These are phyloP conservation scores for Lordiphosa mommai DNA, from an alignment of 1,140 invertebrate genomes.

Conservation along the genomic window DNA sequence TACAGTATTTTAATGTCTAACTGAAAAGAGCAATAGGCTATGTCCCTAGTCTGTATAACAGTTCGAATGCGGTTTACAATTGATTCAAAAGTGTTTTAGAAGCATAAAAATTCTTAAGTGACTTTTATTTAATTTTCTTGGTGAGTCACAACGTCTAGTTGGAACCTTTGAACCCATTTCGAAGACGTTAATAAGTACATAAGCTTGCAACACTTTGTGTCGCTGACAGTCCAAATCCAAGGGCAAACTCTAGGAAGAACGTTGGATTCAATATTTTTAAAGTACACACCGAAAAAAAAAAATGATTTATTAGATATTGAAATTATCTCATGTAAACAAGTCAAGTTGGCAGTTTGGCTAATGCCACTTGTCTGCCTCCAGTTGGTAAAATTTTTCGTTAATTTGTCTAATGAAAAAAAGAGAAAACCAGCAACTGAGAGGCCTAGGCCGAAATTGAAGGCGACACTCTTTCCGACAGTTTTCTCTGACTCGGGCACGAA, in stretches of 20 bases:
- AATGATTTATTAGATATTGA: constrained; percentile 75
- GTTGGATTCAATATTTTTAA: constrained; percentile 17
- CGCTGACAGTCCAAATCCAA: constrained; percentile 60
- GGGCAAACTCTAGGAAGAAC: constrained; percentile 28
- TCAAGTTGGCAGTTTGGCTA: constrained; percentile 70
- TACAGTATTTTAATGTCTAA: no score
- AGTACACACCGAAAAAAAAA: constrained; percentile 24
- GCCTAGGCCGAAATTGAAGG: constrained; percentile 58
- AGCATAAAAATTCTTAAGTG: no score
- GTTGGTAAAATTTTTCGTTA: constrained; percentile 61
- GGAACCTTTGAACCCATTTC: constrained; percentile 11
- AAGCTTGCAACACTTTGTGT: constrained; percentile 45
- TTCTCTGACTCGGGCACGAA: constrained; percentile 52
- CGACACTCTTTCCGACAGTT: constrained; percentile 35
- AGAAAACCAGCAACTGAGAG: constrained; percentile 29
- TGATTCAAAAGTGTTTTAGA: no score
- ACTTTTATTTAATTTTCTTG: no score
- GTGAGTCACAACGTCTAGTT: neutral
- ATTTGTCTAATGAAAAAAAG: constrained; percentile 79
- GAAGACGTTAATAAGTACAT: constrained; percentile 9
- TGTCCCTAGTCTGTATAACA: no score
- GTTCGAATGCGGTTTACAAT: no score
- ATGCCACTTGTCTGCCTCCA: constrained; percentile 67
- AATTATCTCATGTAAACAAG: constrained; percentile 79
- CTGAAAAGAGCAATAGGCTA: no score